These are phyloP conservation scores for Calcarius lapponicus DNA, from an alignment of 2,797 vertebrate genomes.

Conservation along the genomic window DNA sequence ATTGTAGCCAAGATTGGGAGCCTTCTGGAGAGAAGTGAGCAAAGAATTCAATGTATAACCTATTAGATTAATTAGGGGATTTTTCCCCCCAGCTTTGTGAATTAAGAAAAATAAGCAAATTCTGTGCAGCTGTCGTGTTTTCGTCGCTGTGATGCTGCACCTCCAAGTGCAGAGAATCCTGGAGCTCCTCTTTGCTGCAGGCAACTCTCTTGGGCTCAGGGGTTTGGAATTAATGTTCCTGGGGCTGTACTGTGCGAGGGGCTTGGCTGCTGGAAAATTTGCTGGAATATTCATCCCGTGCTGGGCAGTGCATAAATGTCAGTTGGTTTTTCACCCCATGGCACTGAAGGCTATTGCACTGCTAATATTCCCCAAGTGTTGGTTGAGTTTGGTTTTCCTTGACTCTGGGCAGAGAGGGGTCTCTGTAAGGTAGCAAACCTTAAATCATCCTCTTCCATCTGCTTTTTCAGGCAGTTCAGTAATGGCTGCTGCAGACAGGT, in stretches of 20 bases:
- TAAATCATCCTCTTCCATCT: background rate
- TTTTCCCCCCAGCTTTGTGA: background rate
- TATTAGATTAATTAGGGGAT: background rate
- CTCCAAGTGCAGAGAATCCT: background rate
- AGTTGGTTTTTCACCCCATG: background rate
- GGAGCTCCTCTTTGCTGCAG: background rate
- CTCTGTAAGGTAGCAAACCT: background rate
- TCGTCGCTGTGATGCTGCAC: background rate
- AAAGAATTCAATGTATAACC: background rate
- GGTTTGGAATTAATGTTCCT: background rate
- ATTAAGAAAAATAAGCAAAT: background rate
- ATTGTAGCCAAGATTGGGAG: background rate
- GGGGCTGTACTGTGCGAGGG: background rate
- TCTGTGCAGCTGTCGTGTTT: background rate
- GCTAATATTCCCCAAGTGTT: background rate
- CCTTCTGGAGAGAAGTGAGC: background rate
- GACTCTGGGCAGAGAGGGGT: background rate
- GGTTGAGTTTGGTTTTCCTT: background rate
- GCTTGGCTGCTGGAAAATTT: background rate
- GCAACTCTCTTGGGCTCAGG: rapidly evolving
- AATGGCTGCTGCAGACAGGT: background rate
- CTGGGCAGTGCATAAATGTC: background rate
- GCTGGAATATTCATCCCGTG: background rate
- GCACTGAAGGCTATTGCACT: background rate
- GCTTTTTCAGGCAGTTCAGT: background rate